Conservation (phyloP, 2,888 invertebrate genomes). For the Synergus gifuensis region DNA sequence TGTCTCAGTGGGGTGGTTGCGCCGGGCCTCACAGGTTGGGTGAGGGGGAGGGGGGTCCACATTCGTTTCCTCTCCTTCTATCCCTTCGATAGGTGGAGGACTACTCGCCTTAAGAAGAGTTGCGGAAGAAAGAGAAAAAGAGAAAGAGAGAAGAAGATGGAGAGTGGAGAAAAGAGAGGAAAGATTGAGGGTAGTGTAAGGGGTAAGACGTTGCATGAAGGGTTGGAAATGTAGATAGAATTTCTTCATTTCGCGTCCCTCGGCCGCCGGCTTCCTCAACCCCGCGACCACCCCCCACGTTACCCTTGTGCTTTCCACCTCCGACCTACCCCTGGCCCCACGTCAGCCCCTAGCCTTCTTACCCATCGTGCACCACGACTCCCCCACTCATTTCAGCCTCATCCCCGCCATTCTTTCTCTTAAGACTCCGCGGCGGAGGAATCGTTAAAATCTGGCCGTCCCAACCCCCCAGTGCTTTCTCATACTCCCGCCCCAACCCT, state of each 20-base stretch:
- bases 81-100: constrained; percentile 40
- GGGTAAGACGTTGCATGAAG: constrained; percentile 77
- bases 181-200: constrained; percentile 60
- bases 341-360: constrained; percentile 53
- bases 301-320: constrained; percentile 74
- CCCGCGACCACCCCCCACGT: constrained; percentile 77
- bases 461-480: constrained; percentile 65
- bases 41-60: constrained; percentile 60
- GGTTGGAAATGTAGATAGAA: constrained; percentile 82
- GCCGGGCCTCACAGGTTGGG: constrained; percentile 54
- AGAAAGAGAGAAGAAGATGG: constrained; percentile 50
- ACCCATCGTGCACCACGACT: constrained; percentile 52
- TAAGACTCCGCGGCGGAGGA: constrained; percentile 78
- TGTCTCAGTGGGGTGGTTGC: constrained; percentile 75
- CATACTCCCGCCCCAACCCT: constrained; percentile 50
- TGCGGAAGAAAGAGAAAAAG: constrained; percentile 56
- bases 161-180: constrained; percentile 55
- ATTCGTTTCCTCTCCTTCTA: constrained; percentile 46
- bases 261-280: constrained; percentile 67
- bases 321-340: constrained; percentile 60
- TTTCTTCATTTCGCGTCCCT: constrained; percentile 81
- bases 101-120: constrained; percentile 50
- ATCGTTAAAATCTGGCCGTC: constrained; percentile 79
- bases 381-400: constrained; percentile 73
- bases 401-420: constrained; percentile 77